Evolutionary conservation across 1,140 invertebrate species (phyloP).

Genomic region (Theocolax elegans): DNA sequence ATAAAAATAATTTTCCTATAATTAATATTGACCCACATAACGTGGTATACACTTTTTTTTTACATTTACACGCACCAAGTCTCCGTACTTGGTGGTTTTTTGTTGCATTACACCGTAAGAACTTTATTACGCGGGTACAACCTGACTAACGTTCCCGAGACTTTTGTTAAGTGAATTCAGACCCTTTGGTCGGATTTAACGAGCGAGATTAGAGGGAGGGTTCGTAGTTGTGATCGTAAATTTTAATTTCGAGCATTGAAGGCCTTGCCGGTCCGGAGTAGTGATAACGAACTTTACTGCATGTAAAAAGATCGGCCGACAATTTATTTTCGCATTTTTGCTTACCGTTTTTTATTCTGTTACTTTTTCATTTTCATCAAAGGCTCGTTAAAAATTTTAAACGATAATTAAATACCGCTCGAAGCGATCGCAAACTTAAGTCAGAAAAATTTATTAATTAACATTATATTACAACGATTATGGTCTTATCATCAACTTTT

Average conservation of each 20-base stretch:
- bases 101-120: neutral
- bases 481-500: too few species aligned
- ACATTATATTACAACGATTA: too few species aligned
- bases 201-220: slow-evolving; percentile 25
- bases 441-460: too few species aligned
- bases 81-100: neutral
- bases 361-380: neutral
- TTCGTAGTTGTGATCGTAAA: slow-evolving; percentile 33
- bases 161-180: slow-evolving; percentile 32
- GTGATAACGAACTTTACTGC: slow-evolving; percentile 8
- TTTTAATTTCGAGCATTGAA: slow-evolving; percentile 38
- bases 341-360: too few species aligned
- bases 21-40: slow-evolving; percentile 18
- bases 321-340: slow-evolving; percentile 2
- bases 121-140: too few species aligned
- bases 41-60: neutral
- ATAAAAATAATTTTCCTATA: neutral
- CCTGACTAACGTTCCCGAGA: too few species aligned
- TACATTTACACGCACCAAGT: neutral
- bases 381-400: too few species aligned
- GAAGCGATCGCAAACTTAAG: too few species aligned
- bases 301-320: slow-evolving; percentile 4
- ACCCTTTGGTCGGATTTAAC: slow-evolving; percentile 26
- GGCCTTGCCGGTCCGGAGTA: neutral
- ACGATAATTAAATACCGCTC: too few species aligned